phyloP scores from a whole-genome alignment of 2,113 vertebrate species.

The Lepisosteus oculatus region DNA sequence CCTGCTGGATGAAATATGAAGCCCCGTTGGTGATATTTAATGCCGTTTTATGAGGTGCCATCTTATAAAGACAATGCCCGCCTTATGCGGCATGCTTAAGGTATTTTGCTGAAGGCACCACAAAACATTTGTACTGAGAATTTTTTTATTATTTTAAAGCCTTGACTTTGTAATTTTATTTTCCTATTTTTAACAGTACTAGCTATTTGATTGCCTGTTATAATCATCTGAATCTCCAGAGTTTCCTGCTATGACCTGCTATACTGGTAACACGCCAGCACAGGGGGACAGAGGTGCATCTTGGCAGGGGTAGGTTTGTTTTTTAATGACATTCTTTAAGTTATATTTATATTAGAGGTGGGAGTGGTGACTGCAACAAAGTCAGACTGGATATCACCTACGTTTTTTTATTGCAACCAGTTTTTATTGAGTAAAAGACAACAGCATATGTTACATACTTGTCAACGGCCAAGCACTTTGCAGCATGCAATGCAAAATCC shows the following conservation, averaged over 20 bases:
- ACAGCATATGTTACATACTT: too few species aligned
- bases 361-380: too few species aligned
- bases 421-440: too few species aligned
- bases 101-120: conserved; percentile 76
- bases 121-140: conserved; percentile 79
- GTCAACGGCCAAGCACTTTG: too few species aligned
- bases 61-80: conserved; percentile 78
- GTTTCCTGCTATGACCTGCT: conserved; percentile 51
- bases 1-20: conserved; percentile 84
- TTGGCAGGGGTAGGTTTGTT: background rate
- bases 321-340: too few species aligned
- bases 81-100: conserved; percentile 80
- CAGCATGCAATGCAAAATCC: too few species aligned
- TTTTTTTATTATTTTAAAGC: conserved; percentile 93
- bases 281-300: background rate
- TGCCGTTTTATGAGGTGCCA: conserved; percentile 92
- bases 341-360: too few species aligned
- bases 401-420: too few species aligned
- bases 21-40: conserved; percentile 86
- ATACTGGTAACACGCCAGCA: background rate
- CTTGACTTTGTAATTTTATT: conserved; percentile 86
- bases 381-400: too few species aligned
- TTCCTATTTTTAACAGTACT: conserved; percentile 78
- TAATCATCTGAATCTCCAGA: conserved; percentile 53
- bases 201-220: conserved; percentile 66